These are phyloP conservation scores for Adelphocoris suturalis DNA, from an alignment of 2,888 invertebrate genomes.

Conservation along the genomic window DNA sequence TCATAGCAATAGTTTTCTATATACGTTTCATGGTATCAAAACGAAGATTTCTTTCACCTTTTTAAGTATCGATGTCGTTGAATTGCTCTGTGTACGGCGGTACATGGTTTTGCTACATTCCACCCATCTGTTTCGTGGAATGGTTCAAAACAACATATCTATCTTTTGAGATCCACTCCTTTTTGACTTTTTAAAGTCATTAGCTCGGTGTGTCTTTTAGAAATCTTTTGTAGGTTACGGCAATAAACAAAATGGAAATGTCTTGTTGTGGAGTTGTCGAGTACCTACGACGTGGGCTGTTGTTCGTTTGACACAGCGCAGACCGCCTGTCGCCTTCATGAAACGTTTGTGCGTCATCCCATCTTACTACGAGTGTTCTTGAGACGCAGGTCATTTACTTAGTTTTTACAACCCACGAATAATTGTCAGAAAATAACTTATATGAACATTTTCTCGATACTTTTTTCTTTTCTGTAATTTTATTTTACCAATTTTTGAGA, in stretches of 20 bases:
- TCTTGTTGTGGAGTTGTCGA: background rate
- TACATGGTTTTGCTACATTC: no score
- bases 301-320: background rate
- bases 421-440: background rate
- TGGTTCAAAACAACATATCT: no score
- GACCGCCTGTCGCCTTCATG: constrained; percentile 11
- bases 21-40: no score
- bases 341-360: background rate
- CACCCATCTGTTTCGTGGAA: no score
- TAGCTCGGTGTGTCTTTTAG: no score
- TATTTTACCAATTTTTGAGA: no score
- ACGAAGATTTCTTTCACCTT: no score
- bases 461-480: background rate
- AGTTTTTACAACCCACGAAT: background rate
- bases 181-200: no score
- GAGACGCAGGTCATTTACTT: background rate
- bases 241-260: constrained; percentile 21
- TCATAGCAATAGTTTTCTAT: no score
- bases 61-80: no score
- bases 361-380: background rate
- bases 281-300: constrained; percentile 1
- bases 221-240: background rate
- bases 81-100: no score
- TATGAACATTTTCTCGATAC: background rate
- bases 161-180: no score